A percentile compares a stretch with the other conserved stretches of the same genome.
phyloP scores from a whole-genome alignment of 2,113 vertebrate genomes.

The Poeciliopsis retropinna region DNA sequence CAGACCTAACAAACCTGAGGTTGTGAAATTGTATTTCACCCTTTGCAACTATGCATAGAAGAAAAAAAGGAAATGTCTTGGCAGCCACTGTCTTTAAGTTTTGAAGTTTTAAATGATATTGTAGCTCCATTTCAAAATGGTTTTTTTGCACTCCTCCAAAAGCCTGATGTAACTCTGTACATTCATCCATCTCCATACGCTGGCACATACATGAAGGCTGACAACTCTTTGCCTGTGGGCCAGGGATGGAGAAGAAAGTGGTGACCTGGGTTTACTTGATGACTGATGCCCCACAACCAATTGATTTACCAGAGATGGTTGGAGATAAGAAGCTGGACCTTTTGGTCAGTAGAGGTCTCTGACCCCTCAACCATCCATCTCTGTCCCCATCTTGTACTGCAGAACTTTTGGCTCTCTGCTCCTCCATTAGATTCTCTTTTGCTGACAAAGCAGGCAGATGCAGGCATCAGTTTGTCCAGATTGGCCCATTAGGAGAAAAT shows the following conservation, averaged over 20 bases:
- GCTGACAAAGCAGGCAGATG: conserved; percentile 87
- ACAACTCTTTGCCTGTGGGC: conserved; percentile 42
- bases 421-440: conserved; percentile 79
- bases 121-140: conserved; percentile 10
- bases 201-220: conserved; percentile 52
- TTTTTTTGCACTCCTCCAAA: conserved; percentile 10
- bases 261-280: conserved; percentile 62
- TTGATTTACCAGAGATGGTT: conserved; percentile 86
- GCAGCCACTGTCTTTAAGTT: too few relatives aligned
- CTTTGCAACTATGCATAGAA: too few relatives aligned
- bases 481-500: conserved; percentile 52
- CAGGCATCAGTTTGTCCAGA: conserved; percentile 74
- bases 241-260: conserved; percentile 42
- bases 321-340: conserved; percentile 86
- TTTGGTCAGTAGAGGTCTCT: conserved; percentile 81
- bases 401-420: conserved; percentile 77
- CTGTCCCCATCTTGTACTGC: conserved; percentile 81
- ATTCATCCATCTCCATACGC: conserved; percentile 54
- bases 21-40: too few relatives aligned
- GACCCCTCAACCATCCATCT: conserved; percentile 91
- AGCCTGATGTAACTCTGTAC: background rate
- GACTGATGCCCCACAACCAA: conserved; percentile 92
- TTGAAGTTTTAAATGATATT: background rate
- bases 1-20: too few relatives aligned
- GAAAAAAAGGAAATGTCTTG: too few relatives aligned